Conservation (phyloP, 2,888 invertebrate species). For the Spialia ferax region DNA sequence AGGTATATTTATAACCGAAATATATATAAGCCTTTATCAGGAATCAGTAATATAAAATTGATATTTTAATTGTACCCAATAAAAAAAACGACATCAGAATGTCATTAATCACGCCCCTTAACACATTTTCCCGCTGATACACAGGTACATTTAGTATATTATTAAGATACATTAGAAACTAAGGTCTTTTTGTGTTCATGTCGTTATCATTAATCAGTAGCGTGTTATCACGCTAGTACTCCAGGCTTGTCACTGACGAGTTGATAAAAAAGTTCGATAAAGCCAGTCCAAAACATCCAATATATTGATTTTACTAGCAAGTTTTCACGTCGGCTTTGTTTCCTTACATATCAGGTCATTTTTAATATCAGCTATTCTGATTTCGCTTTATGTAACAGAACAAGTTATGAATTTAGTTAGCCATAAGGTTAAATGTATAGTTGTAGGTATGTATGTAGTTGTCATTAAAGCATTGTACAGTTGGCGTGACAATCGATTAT, state of each 20-base stretch:
- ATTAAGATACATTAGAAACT: slow-evolving; percentile 30
- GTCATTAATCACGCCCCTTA: not conserved
- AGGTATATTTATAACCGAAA: too few relatives aligned
- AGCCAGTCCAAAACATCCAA: slow-evolving; percentile 64
- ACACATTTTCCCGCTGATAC: not conserved
- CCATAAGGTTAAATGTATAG: not conserved
- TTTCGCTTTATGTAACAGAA: slow-evolving; percentile 29
- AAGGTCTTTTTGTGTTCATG: slow-evolving; percentile 24
- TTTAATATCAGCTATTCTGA: slow-evolving; percentile 41
- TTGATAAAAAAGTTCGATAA: slow-evolving; percentile 74
- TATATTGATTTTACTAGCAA: slow-evolving; percentile 71
- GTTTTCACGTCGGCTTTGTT: slow-evolving; percentile 20
- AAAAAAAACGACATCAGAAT: not conserved
- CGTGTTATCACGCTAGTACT: slow-evolving; percentile 69
- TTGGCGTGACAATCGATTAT: not conserved
- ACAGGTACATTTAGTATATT: slow-evolving; percentile 13
- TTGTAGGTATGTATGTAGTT: too few relatives aligned
- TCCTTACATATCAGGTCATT: not conserved
- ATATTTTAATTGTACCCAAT: not conserved
- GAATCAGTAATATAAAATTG: too few relatives aligned
- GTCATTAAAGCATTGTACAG: too few relatives aligned
- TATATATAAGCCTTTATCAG: too few relatives aligned
- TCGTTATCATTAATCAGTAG: slow-evolving; percentile 73
- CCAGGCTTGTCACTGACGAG: slow-evolving; percentile 61
- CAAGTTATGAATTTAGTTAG: not conserved